Evolutionary conservation across 1,140 invertebrate genomes (phyloP).

Genomic region (Ptiloglossa arizonensis): DNA sequence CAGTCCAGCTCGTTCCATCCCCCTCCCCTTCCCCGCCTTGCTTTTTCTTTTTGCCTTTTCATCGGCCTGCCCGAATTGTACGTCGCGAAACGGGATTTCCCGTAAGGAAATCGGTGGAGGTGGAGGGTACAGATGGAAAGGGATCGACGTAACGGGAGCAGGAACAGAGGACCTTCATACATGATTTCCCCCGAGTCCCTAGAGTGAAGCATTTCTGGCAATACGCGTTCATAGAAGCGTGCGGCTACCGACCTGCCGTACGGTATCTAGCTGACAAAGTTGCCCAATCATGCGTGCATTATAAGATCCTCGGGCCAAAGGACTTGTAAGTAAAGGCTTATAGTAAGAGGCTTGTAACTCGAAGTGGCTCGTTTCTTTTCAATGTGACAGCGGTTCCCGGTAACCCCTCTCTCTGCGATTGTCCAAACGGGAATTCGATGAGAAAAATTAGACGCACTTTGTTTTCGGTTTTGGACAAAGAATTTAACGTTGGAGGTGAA

Average conservation of each 20-base stretch:
- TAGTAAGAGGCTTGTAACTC: conserved; percentile 15
- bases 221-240: conserved; percentile 63
- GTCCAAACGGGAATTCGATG: too few relatives aligned
- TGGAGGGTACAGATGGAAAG: conserved; percentile 55
- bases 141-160: conserved; percentile 51
- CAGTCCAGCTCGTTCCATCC: conserved; percentile 38
- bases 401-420: neutral
- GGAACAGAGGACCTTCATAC: conserved; percentile 72
- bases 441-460: too few relatives aligned
- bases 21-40: too few relatives aligned
- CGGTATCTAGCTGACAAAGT: conserved; percentile 70
- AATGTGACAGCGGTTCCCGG: too few relatives aligned
- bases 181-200: conserved; percentile 75
- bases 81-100: conserved; percentile 63
- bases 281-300: conserved; percentile 71
- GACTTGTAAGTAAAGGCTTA: conserved; percentile 19
- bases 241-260: conserved; percentile 57
- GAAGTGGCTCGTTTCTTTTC: neutral
- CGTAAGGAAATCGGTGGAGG: conserved; percentile 60
- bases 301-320: conserved; percentile 64
- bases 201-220: conserved; percentile 74
- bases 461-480: too few relatives aligned
- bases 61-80: conserved; percentile 64
- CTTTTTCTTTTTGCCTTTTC: conserved; percentile 54
- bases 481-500: too few relatives aligned